Conservation (phyloP, 2,797 vertebrate genomes). For the Synaphobranchus kaupii region DNA sequence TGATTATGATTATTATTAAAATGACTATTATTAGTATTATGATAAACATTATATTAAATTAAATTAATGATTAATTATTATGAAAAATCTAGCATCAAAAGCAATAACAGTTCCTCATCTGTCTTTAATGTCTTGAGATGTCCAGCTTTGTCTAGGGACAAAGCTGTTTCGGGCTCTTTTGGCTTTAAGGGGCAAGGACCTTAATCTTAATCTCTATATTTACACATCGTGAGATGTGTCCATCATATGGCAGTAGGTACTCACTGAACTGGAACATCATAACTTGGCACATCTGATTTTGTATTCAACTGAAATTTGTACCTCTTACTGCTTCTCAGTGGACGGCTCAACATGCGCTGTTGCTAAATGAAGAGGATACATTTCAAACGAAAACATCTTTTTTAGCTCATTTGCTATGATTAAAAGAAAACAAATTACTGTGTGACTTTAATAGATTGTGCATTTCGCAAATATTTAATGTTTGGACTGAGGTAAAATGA, state of each 20-base stretch:
- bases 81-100: too few species aligned
- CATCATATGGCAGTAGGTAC: neutral
- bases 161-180: too few species aligned
- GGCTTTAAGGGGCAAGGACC: too few species aligned
- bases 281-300: neutral
- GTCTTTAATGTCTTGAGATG: too few species aligned
- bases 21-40: too few species aligned
- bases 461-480: too few species aligned
- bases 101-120: too few species aligned
- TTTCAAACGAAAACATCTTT: neutral
- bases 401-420: neutral
- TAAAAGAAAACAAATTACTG: neutral
- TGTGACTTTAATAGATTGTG: neutral
- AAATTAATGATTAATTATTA: too few species aligned
- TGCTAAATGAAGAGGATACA: neutral
- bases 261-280: neutral
- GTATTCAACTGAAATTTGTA: neutral
- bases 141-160: too few species aligned
- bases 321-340: neutral
- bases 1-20: too few species aligned
- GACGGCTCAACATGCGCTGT: neutral
- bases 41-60: too few species aligned
- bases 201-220: too few species aligned
- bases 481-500: neutral
- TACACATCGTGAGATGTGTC: neutral